A percentile compares a stretch with the other conserved stretches of the same genome.
Conservation (phyloP, 2,113 vertebrate genomes). For the Cyanoramphus novaezelandiae region DNA sequence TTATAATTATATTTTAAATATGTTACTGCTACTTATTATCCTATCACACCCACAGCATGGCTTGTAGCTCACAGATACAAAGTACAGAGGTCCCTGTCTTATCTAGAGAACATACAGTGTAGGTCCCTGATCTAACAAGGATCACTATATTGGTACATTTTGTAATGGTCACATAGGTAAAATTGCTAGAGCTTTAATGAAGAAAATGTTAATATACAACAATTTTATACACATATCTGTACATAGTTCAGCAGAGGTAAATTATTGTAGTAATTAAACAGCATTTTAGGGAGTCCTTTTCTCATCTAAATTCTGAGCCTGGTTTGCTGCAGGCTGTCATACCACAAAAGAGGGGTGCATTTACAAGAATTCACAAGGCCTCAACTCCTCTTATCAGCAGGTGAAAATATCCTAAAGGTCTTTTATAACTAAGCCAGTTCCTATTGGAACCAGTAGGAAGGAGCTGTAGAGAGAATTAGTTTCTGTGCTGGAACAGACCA, state of each 20-base stretch:
- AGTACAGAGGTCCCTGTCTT: not conserved
- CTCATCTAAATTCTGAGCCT: not conserved
- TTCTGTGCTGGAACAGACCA: not conserved
- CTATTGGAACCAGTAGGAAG: not conserved
- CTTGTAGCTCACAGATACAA: not conserved
- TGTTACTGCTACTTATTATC: slow-evolving; percentile 16
- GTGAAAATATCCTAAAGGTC: not conserved
- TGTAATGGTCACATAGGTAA: not conserved
- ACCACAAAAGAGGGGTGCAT: not conserved
- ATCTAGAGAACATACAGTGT: not conserved
- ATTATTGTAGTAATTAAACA: not conserved
- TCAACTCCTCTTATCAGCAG: not conserved
- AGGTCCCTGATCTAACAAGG: not conserved
- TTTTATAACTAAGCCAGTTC: not conserved
- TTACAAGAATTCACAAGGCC: not conserved
- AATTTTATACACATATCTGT: not conserved
- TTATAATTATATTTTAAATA: slow-evolving; percentile 40
- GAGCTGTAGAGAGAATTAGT: not conserved
- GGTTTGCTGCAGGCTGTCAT: not conserved
- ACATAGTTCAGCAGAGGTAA: not conserved
- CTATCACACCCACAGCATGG: not conserved
- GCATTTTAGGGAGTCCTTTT: not conserved
- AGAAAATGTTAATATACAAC: not conserved
- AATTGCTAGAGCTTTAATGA: not conserved
- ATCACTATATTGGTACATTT: not conserved